Evolutionary conservation across 2,888 invertebrate species (phyloP).

Genomic region (Chrysopilus asiliformis): DNA sequence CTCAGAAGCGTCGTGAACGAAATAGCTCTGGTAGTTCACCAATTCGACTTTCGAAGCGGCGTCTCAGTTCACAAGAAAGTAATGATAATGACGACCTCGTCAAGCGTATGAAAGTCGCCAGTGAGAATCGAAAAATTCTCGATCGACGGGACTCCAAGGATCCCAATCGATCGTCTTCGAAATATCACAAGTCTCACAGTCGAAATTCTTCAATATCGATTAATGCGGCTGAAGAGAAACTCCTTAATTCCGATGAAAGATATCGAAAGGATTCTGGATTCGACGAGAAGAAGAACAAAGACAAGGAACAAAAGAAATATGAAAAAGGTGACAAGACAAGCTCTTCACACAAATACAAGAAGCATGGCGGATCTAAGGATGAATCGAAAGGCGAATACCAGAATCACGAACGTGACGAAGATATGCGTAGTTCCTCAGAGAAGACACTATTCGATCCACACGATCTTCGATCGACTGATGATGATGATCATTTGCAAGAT

Average conservation of each 20-base stretch:
- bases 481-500: conserved; percentile 38
- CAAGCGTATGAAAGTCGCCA: conserved; percentile 35
- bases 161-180: conserved; percentile 22
- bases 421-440: conserved; percentile 29
- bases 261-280: conserved; percentile 20
- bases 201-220: conserved; percentile 11
- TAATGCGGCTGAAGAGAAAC: conserved; percentile 24
- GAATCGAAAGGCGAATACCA: not conserved
- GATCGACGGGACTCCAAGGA: conserved; percentile 64
- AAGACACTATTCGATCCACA: conserved; percentile 46
- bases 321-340: conserved; percentile 14
- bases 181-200: conserved; percentile 22
- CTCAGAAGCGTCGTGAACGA: conserved; percentile 13
- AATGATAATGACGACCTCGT: conserved; percentile 23
- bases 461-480: conserved; percentile 45
- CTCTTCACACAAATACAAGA: conserved; percentile 17
- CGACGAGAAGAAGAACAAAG: conserved; percentile 28
- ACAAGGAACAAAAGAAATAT: conserved; percentile 20
- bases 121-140: conserved; percentile 38
- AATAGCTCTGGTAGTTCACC: conserved; percentile 24
- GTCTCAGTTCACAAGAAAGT: conserved; percentile 66
- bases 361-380: conserved; percentile 19
- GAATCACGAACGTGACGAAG: conserved; percentile 9
- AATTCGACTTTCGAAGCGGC: conserved; percentile 43
- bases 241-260: conserved; percentile 18